Base-by-base conservation (phyloP, 1,140 invertebrate genomes). In the Bombus soroeensis region DNA sequence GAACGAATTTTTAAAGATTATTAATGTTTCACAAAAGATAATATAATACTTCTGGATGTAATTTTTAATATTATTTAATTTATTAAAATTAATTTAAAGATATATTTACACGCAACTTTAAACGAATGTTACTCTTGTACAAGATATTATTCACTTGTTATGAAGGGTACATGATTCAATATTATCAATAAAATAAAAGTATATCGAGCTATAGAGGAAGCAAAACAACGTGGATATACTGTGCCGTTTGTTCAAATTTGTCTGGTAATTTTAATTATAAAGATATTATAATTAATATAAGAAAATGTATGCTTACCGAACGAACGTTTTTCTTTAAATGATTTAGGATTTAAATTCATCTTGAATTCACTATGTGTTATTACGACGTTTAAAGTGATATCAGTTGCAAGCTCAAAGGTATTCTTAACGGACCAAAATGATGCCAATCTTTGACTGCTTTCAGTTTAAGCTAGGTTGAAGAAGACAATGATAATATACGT, bases 281-380 rank as follows among this genome's bases (percentile, higher is more conserved):
- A 53, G 41, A 34, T 72, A 22, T 25, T 39, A 15, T 43, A 62
- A 57, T 76, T 43, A 57, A 57, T 71, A 59, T 0, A 43, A 83
- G 59, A 57, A 22, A 62, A 70, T 6, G n/a, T 81, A 53, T 84
- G 87, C 90, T 92, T 73, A 94, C 94, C 93, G 81, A 94, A 93
- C 8, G 94, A 88, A 75, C 93, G 92, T 85, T 83, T 94, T 81
- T 94, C 93, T 79, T 94, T 94, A 85, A 93, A 94, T 9, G 91
- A 86, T 70, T 93, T 94, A 22, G 88, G 89, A 18, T 83, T 89
- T 41, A 90, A 83, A 89, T 88, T 93, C 93, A 94, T 94, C 72
- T 76, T 92, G 80, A 66, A 79, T 68, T 39, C 22, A 80, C 80
- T 92, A 74, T 87, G 57, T 75, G 43, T 39, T 87, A 88, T 74